These are phyloP conservation scores for Pediacus dermestoides DNA, from an alignment of 2,888 invertebrate species.

Conservation along the genomic window DNA sequence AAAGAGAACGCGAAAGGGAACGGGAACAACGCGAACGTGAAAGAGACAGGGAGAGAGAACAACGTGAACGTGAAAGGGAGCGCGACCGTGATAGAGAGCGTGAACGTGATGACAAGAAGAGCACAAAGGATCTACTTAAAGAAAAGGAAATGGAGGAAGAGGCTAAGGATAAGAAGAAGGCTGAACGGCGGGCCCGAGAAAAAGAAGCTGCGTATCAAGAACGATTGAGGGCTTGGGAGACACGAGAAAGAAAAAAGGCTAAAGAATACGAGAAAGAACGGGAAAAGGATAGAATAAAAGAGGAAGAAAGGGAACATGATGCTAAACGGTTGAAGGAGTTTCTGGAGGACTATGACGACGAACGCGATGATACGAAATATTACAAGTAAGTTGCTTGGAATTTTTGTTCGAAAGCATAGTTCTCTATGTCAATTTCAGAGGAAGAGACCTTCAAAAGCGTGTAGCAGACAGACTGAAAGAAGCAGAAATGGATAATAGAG, in stretches of 20 bases:
- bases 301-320: conserved; percentile 85
- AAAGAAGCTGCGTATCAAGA: conserved; percentile 97
- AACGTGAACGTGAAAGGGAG: conserved; percentile 49
- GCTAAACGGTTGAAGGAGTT: conserved; percentile 95
- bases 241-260: conserved; percentile 80
- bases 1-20: conserved; percentile 46
- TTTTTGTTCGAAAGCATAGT: background rate
- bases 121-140: conserved; percentile 61
- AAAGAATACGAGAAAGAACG: conserved; percentile 89
- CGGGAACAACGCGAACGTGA: conserved; percentile 47
- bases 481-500: conserved; percentile 86
- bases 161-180: conserved; percentile 81
- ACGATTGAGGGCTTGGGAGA: conserved; percentile 78
- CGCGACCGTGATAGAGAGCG: conserved; percentile 59
- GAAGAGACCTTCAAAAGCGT: conserved; percentile 85
- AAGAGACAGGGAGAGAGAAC: conserved; percentile 50
- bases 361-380: conserved; percentile 94
- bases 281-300: conserved; percentile 77
- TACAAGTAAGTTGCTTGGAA: conserved; percentile 65
- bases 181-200: conserved; percentile 87
- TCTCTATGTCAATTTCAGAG: conserved; percentile 50
- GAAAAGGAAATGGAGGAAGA: conserved; percentile 91
- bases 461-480: conserved; percentile 90
- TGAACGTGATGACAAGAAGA: conserved; percentile 54
- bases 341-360: conserved; percentile 98